Conservation (phyloP, 2,113 vertebrate species). For the Semnornis frantzii region DNA sequence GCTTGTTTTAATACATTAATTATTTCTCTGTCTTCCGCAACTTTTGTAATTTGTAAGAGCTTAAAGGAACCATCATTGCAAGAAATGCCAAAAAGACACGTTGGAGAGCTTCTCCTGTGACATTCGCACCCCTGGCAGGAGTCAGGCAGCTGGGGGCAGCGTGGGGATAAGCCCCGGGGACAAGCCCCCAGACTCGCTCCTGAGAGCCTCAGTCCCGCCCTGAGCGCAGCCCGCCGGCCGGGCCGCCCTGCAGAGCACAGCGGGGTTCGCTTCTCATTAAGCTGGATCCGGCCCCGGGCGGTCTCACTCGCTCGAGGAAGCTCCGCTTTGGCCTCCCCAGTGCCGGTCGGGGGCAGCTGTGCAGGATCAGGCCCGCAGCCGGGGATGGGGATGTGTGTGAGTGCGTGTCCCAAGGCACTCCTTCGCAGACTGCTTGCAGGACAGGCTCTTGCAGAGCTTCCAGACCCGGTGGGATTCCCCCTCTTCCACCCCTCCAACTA, state of each 20-base stretch:
- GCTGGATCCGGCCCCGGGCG: not conserved
- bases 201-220: not conserved
- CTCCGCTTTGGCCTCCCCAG: not conserved
- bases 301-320: not conserved
- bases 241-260: not conserved
- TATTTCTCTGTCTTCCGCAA: conserved; percentile 74
- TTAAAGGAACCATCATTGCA: conserved; percentile 51
- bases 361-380: not conserved
- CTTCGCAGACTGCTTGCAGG: not conserved
- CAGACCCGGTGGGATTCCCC: not conserved
- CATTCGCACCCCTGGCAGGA: not conserved
- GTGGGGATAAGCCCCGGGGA: not conserved
- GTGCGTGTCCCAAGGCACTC: not conserved
- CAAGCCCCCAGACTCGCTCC: not conserved
- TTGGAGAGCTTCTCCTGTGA: not conserved
- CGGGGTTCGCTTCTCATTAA: not conserved
- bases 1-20: conserved; percentile 82
- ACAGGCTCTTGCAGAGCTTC: not conserved
- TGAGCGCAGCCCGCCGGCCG: not conserved
- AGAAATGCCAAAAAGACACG: conserved; percentile 6
- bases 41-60: conserved; percentile 64
- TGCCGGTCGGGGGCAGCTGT: not conserved
- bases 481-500: not conserved
- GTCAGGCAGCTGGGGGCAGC: not conserved
- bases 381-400: not conserved